These are phyloP conservation scores for Falco biarmicus DNA, from an alignment of 2,797 vertebrate genomes.

Conservation along the genomic window DNA sequence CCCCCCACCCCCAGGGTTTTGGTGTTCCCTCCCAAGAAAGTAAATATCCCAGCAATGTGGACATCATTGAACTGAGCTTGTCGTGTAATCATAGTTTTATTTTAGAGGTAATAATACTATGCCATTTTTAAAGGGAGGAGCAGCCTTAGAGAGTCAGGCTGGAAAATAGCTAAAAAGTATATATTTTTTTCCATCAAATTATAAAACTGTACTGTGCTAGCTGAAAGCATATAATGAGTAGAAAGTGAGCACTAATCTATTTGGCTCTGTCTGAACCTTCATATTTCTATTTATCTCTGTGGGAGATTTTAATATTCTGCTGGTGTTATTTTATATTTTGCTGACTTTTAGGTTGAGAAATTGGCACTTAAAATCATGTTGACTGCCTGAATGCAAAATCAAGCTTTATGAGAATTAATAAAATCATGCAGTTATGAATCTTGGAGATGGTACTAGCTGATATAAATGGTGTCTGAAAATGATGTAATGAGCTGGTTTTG, in stretches of 20 bases:
- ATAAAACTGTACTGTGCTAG: constrained; percentile 25
- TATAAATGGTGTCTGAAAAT: constrained; percentile 17
- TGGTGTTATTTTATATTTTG: constrained; percentile 67
- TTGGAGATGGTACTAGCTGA: not conserved
- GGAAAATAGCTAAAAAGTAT: constrained; percentile 22
- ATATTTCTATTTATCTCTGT: constrained; percentile 71
- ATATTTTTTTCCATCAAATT: constrained; percentile 20
- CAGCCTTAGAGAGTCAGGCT: not conserved
- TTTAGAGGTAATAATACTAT: not conserved
- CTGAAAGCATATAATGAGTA: constrained; percentile 63
- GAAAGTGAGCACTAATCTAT: constrained; percentile 55
- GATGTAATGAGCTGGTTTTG: constrained; percentile 28
- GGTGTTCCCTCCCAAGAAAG: not conserved
- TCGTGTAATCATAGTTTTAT: not conserved
- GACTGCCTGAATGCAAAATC: constrained; percentile 54
- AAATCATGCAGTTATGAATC: constrained; percentile 28
- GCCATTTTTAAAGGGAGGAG: not conserved
- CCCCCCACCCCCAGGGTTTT: not conserved
- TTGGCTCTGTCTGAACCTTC: constrained; percentile 56
- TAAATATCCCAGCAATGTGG: not conserved
- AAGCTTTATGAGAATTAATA: constrained; percentile 51
- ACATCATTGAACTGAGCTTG: not conserved
- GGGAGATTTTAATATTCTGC: constrained; percentile 70
- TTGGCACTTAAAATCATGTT: constrained; percentile 60
- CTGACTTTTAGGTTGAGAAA: constrained; percentile 63